Conservation (phyloP, 2,888 invertebrate genomes). For the Nyleta sp. region DNA sequence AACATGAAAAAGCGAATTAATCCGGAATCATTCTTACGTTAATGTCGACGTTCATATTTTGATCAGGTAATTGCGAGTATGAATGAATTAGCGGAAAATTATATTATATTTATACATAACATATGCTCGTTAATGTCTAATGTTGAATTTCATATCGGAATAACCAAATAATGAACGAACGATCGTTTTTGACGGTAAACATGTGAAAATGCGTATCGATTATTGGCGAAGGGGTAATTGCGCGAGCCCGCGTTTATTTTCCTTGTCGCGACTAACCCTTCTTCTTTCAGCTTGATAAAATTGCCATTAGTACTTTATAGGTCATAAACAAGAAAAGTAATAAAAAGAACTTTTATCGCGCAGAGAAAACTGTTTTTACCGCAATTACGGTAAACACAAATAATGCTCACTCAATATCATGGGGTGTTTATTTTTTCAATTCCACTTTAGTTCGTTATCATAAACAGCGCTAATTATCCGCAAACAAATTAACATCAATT, state of each 20-base stretch:
- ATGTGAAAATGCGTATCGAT: slow-evolving; percentile 1
- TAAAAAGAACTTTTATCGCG: slow-evolving; percentile 40
- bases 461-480: slow-evolving; percentile 20
- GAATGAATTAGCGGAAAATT: too few relatives aligned
- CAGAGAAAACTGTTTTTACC: slow-evolving; percentile 21
- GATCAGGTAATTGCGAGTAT: background rate
- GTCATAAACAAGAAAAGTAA: slow-evolving; percentile 37
- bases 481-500: slow-evolving; percentile 24
- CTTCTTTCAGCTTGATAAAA: slow-evolving; percentile 27
- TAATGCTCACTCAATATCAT: slow-evolving; percentile 21
- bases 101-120: too few relatives aligned
- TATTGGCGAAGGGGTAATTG: slow-evolving; percentile 4
- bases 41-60: background rate
- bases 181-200: too few relatives aligned
- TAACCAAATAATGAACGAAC: too few relatives aligned
- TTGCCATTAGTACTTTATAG: slow-evolving; percentile 47
- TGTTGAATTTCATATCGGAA: too few relatives aligned
- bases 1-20: background rate
- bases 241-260: slow-evolving; percentile 3
- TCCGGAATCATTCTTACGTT: background rate
- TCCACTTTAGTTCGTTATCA: slow-evolving; percentile 8
- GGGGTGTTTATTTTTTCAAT: slow-evolving; percentile 30
- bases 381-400: slow-evolving; percentile 37
- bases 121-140: too few relatives aligned
- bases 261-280: slow-evolving; percentile 16